phyloP scores from a whole-genome alignment of 2,113 vertebrate species.

The Mobula hypostoma region DNA sequence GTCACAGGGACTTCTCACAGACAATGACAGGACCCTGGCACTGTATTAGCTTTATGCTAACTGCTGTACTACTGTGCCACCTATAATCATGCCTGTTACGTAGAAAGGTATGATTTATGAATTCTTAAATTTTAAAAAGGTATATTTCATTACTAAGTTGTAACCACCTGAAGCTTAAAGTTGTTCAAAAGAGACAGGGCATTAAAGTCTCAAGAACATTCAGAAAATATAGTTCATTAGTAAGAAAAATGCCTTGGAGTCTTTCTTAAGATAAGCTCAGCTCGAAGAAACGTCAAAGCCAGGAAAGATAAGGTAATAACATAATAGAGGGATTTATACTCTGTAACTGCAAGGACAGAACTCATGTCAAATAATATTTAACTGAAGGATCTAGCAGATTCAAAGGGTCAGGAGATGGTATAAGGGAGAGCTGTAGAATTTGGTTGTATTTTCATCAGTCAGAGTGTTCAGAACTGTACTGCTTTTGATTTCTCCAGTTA shows the following conservation, averaged over 20 bases:
- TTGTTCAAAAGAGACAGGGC: too few species aligned
- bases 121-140: too few species aligned
- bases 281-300: background rate
- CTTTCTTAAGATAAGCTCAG: background rate
- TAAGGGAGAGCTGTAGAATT: background rate
- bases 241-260: background rate
- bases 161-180: too few species aligned
- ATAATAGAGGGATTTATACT: background rate
- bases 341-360: background rate
- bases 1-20: too few species aligned
- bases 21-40: too few species aligned
- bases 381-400: background rate
- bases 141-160: too few species aligned
- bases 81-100: too few species aligned
- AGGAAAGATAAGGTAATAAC: background rate
- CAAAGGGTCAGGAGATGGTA: background rate
- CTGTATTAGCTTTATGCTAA: too few species aligned
- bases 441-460: background rate
- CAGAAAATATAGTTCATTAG: background rate
- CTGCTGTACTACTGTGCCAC: too few species aligned
- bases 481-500: background rate
- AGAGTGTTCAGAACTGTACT: background rate
- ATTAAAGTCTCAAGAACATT: background rate
- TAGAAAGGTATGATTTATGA: too few species aligned
- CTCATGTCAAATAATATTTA: background rate